These are phyloP conservation scores for Vultur gryphus DNA, from an alignment of 2,797 vertebrate species.

Conservation along the genomic window DNA sequence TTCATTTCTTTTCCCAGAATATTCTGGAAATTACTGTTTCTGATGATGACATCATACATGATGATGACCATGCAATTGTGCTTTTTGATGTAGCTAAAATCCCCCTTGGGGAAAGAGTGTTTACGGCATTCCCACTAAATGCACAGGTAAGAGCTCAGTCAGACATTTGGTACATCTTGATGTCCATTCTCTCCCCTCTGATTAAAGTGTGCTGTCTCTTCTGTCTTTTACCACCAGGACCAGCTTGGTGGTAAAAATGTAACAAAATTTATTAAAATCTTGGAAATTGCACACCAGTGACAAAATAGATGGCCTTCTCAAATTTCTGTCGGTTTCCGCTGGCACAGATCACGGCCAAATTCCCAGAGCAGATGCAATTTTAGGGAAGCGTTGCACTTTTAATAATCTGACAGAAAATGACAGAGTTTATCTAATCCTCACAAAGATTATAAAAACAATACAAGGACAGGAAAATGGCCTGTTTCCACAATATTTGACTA, in stretches of 20 bases:
- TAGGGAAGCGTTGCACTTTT: neutral
- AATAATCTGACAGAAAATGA: neutral
- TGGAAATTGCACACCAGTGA: neutral
- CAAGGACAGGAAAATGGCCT: neutral
- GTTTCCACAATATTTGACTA: neutral
- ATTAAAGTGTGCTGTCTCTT: neutral
- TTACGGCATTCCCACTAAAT: constrained; percentile 70
- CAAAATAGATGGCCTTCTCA: neutral
- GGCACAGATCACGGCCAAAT: neutral
- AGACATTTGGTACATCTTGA: neutral
- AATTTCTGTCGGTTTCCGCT: neutral
- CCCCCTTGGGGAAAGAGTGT: constrained; percentile 59
- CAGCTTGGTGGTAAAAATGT: neutral
- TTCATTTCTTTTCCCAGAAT: constrained; percentile 69
- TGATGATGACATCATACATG: constrained; percentile 72
- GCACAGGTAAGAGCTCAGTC: constrained; percentile 46
- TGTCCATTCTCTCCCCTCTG: neutral
- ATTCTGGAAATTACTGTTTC: constrained; percentile 80
- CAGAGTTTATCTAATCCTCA: neutral
- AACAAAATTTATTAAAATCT: neutral
- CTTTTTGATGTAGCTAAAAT: constrained; percentile 80
- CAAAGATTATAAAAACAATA: neutral
- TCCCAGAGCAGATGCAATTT: neutral
- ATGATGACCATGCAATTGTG: constrained; percentile 70
- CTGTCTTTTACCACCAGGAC: neutral